Conservation (phyloP, 2,888 invertebrate species). For the Drosophila austrosaltans region DNA sequence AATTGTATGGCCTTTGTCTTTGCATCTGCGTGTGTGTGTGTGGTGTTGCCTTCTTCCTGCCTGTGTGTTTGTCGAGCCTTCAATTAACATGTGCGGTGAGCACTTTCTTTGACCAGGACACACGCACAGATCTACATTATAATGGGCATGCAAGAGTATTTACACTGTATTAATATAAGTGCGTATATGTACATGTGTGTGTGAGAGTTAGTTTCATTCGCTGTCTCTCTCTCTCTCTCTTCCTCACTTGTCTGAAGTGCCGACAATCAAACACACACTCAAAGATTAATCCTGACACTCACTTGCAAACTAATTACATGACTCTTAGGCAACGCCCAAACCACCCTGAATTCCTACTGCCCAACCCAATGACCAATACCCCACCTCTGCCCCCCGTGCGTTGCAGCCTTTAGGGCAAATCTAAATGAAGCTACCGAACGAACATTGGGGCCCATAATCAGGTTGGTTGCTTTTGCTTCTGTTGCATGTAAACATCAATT, state of each 20-base stretch:
- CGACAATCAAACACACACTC: slow-evolving; percentile 76
- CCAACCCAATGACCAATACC: neutral
- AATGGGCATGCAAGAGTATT: slow-evolving; percentile 59
- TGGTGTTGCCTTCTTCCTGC: slow-evolving; percentile 12
- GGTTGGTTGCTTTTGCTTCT: slow-evolving; percentile 47
- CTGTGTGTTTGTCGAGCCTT: slow-evolving; percentile 58
- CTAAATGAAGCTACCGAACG: slow-evolving; percentile 57
- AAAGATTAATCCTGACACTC: slow-evolving; percentile 79
- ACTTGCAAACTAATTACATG: slow-evolving; percentile 80
- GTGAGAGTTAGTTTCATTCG: neutral
- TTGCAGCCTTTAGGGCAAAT: slow-evolving; percentile 38
- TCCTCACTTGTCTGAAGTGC: slow-evolving; percentile 51
- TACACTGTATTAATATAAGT: slow-evolving; percentile 65
- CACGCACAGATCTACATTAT: slow-evolving; percentile 39
- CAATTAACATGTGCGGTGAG: slow-evolving; percentile 73
- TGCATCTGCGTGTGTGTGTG: slow-evolving; percentile 19
- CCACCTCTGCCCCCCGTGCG: slow-evolving; percentile 1
- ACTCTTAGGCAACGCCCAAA: slow-evolving; percentile 69
- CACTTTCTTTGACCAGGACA: slow-evolving; percentile 65
- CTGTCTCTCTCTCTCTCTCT: slow-evolving; percentile 15
- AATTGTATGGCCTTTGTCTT: slow-evolving; percentile 57
- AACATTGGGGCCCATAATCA: slow-evolving; percentile 65
- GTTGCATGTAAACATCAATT: slow-evolving; percentile 78
- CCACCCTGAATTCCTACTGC: slow-evolving; percentile 2
- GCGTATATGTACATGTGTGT: slow-evolving; percentile 27